A percentile compares a stretch with the other conserved stretches of the same genome.
Conservation (phyloP, 2,888 invertebrate species). For the Elegia similella region DNA sequence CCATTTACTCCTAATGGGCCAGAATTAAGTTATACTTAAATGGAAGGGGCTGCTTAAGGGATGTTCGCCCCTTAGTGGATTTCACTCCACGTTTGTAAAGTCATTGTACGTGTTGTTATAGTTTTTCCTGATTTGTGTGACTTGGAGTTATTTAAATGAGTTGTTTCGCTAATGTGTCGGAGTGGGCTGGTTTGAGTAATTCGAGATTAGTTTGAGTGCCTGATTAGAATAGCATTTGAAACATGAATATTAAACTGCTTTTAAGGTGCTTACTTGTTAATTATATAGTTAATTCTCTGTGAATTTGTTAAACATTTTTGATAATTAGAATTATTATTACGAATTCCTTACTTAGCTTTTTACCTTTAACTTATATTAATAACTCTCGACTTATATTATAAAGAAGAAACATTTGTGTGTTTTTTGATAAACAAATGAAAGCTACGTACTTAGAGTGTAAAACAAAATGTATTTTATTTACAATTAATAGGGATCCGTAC, state of each 20-base stretch:
- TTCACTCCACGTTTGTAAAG: constrained; percentile 19
- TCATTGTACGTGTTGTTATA: background rate
- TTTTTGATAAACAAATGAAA: too few relatives aligned
- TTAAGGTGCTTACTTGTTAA: background rate
- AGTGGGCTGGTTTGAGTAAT: background rate
- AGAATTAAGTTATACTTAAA: constrained; percentile 68
- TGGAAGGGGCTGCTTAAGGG: constrained; percentile 38
- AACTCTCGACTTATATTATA: too few relatives aligned
- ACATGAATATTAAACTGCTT: background rate
- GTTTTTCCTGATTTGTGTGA: background rate
- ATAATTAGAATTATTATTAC: too few relatives aligned
- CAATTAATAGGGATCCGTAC: too few relatives aligned
- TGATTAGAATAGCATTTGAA: background rate
- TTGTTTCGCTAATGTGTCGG: background rate
- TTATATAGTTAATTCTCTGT: too few relatives aligned
- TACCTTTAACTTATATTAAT: too few relatives aligned
- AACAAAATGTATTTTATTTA: too few relatives aligned
- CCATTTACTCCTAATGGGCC: constrained; percentile 64
- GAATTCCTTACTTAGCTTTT: too few relatives aligned
- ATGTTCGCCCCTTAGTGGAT: constrained; percentile 29
- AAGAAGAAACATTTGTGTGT: too few relatives aligned
- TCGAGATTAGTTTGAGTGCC: background rate
- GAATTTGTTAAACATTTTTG: too few relatives aligned
- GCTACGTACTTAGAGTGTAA: too few relatives aligned
- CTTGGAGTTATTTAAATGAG: background rate